phyloP scores from a whole-genome alignment of 2,113 vertebrate genomes.

The Siniperca knerii region DNA sequence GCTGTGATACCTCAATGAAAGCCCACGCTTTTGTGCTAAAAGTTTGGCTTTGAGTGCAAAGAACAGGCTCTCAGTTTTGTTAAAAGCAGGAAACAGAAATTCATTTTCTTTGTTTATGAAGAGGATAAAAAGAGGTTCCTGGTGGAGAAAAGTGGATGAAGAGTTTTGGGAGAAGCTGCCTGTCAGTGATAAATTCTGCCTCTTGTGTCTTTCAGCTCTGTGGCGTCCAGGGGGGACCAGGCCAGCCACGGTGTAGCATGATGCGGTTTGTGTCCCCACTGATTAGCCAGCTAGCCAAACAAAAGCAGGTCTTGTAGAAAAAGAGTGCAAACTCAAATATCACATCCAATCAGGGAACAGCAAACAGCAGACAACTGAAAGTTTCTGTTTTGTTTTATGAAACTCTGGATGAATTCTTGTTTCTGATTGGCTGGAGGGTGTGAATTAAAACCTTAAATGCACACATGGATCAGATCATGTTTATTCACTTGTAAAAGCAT shows the following conservation, averaged over 20 bases:
- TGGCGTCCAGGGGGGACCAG: not conserved
- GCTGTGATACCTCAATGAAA: constrained; percentile 6
- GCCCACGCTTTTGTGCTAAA: not conserved
- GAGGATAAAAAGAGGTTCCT: constrained; percentile 36
- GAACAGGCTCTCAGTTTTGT: not conserved
- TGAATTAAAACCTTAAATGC: not conserved
- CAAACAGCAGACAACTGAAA: not conserved
- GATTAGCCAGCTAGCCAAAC: not conserved
- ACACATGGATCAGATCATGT: not conserved
- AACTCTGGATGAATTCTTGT: constrained; percentile 6
- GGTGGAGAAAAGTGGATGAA: constrained; percentile 34
- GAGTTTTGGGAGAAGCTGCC: constrained; percentile 32
- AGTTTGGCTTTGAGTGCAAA: constrained; percentile 6
- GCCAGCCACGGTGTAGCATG: constrained; percentile 24
- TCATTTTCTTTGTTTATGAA: not conserved
- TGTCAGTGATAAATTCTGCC: constrained; percentile 30
- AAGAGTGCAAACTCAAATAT: constrained; percentile 27
- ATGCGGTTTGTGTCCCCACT: constrained; percentile 1
- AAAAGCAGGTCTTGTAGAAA: constrained; percentile 18
- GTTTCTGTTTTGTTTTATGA: constrained; percentile 2
- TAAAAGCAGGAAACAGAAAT: not conserved
- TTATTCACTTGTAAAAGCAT: constrained; percentile 18
- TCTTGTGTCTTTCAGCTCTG: constrained; percentile 11
- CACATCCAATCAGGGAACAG: constrained; percentile 34
- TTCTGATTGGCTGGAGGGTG: constrained; percentile 23